Evolutionary conservation across 1,140 invertebrate species (phyloP).

Genomic region (Meloidogyne hapla): DNA sequence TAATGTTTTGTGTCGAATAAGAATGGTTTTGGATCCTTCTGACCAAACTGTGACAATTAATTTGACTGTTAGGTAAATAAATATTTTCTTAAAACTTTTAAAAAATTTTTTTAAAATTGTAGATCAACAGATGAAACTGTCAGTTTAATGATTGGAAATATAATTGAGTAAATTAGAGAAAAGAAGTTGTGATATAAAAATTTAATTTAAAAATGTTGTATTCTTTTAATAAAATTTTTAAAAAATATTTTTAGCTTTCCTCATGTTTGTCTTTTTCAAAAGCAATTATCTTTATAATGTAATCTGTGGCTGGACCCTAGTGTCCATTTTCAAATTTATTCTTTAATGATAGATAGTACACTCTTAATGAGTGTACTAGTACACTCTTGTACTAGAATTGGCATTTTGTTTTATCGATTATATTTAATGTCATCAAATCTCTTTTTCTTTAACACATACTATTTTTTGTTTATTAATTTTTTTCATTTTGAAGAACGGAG

Average conservation of each 20-base stretch:
- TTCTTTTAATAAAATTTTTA: neutral
- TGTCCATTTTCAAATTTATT: too few relatives aligned
- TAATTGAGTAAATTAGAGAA: slow-evolving; percentile 22
- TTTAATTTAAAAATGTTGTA: neutral
- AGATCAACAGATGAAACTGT: slow-evolving; percentile 33
- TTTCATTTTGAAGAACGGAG: too few relatives aligned
- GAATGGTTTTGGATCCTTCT: slow-evolving; percentile 73
- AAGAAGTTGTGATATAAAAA: neutral
- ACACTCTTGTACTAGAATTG: too few relatives aligned
- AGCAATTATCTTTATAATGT: too few relatives aligned
- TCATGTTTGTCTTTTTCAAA: neutral
- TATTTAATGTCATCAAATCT: too few relatives aligned
- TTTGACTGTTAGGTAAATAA: slow-evolving; percentile 67
- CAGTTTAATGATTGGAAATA: slow-evolving; percentile 38
- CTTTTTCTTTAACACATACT: too few relatives aligned
- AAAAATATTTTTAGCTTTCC: neutral
- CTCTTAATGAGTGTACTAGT: too few relatives aligned
- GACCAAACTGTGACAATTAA: slow-evolving; percentile 73
- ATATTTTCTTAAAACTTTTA: slow-evolving; percentile 14
- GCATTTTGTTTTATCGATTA: too few relatives aligned
- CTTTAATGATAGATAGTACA: too few relatives aligned
- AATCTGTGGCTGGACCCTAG: too few relatives aligned
- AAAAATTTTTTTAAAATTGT: neutral
- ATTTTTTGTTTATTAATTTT: too few relatives aligned
- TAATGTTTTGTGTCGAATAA: slow-evolving; percentile 81